These are phyloP conservation scores for Drosophila sproati DNA, from an alignment of 1,140 invertebrate genomes.

Conservation along the genomic window DNA sequence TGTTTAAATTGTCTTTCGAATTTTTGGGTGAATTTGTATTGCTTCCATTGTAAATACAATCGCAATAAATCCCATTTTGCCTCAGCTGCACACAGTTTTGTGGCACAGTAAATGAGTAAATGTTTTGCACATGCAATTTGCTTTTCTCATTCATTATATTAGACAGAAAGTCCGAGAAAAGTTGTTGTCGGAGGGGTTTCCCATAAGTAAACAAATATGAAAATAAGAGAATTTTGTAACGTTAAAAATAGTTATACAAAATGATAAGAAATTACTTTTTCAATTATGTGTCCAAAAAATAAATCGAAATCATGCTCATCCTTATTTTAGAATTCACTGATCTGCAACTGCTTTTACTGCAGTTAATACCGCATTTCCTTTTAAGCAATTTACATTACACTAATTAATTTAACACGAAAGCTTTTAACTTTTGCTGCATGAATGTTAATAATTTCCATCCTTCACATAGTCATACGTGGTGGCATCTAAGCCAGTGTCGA, in stretches of 20 bases:
- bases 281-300: not conserved
- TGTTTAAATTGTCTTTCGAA: no score
- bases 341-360: no score
- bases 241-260: not conserved
- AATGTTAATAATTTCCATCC: not conserved
- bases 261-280: not conserved
- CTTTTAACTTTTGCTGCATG: constrained; percentile 1
- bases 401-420: not conserved
- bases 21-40: no score
- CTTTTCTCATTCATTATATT: not conserved
- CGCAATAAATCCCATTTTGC: not conserved
- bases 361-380: not conserved
- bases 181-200: no score
- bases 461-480: not conserved
- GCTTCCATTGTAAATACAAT: no score
- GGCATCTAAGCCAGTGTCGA: not conserved
- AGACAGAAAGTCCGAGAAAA: not conserved
- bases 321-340: no score
- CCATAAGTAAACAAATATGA: no score
- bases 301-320: not conserved
- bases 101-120: no score
- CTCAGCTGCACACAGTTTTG: no score
- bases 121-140: not conserved
- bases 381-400: not conserved
- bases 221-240: no score